These are phyloP conservation scores for Pyrrhosoma nymphula DNA, from an alignment of 2,888 invertebrate genomes.

Conservation along the genomic window DNA sequence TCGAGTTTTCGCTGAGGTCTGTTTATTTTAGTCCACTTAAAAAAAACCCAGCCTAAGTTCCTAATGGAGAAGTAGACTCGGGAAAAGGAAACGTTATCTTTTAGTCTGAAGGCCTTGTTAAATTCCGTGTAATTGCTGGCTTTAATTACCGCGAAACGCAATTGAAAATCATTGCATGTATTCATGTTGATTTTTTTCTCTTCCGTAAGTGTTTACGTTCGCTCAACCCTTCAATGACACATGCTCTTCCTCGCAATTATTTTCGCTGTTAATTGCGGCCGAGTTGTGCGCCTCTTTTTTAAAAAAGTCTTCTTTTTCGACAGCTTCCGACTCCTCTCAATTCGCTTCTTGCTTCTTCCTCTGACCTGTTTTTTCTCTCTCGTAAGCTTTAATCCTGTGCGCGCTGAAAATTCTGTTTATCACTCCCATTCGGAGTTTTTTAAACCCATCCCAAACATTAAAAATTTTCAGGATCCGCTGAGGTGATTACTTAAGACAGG, in stretches of 20 bases:
- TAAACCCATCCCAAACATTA: not conserved
- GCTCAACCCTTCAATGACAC: slow-evolving; percentile 57
- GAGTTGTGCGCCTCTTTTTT: slow-evolving; percentile 5
- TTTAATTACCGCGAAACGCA: slow-evolving; percentile 64
- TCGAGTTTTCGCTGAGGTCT: not conserved
- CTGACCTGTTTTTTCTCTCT: slow-evolving; percentile 43
- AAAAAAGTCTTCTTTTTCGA: not conserved
- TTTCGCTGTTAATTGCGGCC: slow-evolving; percentile 65
- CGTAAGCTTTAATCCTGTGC: not conserved
- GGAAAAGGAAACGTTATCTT: slow-evolving; percentile 1
- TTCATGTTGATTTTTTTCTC: slow-evolving; percentile 39
- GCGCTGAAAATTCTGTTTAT: not conserved
- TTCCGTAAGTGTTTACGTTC: slow-evolving; percentile 37
- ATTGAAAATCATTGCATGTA: slow-evolving; percentile 57
- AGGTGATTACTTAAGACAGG: not conserved
- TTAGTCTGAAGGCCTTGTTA: slow-evolving; percentile 44
- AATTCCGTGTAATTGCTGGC: slow-evolving; percentile 65
- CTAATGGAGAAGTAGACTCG: not conserved
- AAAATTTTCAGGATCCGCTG: not conserved
- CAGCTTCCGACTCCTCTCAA: slow-evolving; percentile 28
- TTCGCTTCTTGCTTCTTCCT: slow-evolving; percentile 27
- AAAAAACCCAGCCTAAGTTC: not conserved
- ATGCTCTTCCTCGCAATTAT: slow-evolving; percentile 66
- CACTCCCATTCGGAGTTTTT: not conserved
- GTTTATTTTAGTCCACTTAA: not conserved